These are phyloP conservation scores for Volucella inanis DNA, from an alignment of 2,888 invertebrate species.

Conservation along the genomic window DNA sequence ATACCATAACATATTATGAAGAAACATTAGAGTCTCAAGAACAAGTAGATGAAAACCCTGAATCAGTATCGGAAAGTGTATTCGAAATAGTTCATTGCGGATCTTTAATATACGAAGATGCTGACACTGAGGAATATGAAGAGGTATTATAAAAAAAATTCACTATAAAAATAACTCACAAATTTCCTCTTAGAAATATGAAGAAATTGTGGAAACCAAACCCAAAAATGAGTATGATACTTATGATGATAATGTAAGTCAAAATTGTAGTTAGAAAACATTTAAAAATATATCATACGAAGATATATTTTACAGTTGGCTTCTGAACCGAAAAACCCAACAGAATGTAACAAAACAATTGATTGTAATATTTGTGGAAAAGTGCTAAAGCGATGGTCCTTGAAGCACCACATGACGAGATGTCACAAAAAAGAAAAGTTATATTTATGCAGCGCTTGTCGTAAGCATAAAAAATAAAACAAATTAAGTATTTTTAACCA, in stretches of 20 bases:
- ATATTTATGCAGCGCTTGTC: slow-evolving; percentile 66
- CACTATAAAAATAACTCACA: background rate
- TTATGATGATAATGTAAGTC: slow-evolving; percentile 15
- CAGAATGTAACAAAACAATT: background rate
- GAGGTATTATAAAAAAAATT: slow-evolving; percentile 19
- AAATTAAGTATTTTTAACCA: too few relatives aligned
- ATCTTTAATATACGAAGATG: background rate
- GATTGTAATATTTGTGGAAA: slow-evolving; percentile 60
- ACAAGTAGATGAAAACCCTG: background rate
- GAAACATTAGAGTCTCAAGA: background rate
- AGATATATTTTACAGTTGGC: background rate
- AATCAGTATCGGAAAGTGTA: background rate
- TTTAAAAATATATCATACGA: background rate
- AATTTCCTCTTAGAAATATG: slow-evolving; percentile 12
- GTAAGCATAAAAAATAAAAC: slow-evolving; percentile 23
- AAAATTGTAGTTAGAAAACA: background rate
- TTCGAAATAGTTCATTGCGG: slow-evolving; percentile 31
- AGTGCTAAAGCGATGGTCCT: slow-evolving; percentile 51
- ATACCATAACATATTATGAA: background rate
- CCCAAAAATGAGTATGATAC: background rate
- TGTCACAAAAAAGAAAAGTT: slow-evolving; percentile 48
- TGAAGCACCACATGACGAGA: slow-evolving; percentile 58
- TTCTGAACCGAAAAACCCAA: background rate
- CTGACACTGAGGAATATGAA: slow-evolving; percentile 7
- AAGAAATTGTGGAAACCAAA: slow-evolving; percentile 2